Base-by-base conservation (phyloP, 2,888 invertebrate genomes). In the Aporophyla nigra region DNA sequence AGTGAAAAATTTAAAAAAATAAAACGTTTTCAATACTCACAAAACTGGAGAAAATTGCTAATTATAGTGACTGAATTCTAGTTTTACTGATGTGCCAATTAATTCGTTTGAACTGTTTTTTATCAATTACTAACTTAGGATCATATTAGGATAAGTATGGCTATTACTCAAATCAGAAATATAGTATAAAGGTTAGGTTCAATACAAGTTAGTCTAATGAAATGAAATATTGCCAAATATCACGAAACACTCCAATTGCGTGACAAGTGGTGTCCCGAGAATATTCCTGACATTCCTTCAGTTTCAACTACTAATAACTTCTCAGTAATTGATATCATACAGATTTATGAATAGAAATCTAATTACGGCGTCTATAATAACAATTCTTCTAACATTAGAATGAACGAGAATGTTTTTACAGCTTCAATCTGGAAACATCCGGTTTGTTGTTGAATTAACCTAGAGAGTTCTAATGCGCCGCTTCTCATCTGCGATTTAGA, bases 401-500 rank as follows among this genome's bases (percentile, higher is more conserved):
- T 54, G 14, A n/a, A 14, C 51, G 33, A 49, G 21, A 63, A 68
- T 75, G 46, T 76, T 56, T 27, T 24, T 49, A 51, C 49, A 33
- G 49, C 33, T 54, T 14, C 19, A 24, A 27, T n/a, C 5, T 21
- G 27, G 65, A 53, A 79, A 79, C 82, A 79, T 79, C 76, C 82
- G 65, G 40, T 69, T 43, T 65, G 5, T 43, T 66, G 46, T 40
- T 19, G 43, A 46, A 21, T 65, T 80, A 27, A 40, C 12, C 5
- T 9, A 10, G 46, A 62, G 46, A 62, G 49, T 54, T 78, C n/a
- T 59, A 49, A 53, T 61, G 27, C 49, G 24, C 14, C 14, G 27
- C 21, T 49, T 62, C 19, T 43, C 43, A 0, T 9, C 5, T 9
- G 71, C 16, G 7, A 40, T 33, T 59, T 59, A 19, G 33, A 19